Conservation (phyloP, 2,113 vertebrate species). For the Todiramphus chloris region DNA sequence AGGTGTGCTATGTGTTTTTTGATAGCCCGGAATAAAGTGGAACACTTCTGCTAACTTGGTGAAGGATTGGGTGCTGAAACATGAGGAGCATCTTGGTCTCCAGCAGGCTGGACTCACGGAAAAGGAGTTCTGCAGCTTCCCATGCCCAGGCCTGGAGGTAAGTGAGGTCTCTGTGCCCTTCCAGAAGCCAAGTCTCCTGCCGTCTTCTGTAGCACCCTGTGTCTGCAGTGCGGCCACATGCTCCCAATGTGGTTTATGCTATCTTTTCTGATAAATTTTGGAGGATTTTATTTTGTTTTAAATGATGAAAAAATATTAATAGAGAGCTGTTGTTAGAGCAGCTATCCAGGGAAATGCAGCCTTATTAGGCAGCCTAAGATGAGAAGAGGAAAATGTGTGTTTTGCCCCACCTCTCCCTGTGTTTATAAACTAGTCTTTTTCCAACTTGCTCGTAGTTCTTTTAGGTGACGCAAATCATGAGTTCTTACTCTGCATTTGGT, state of each 20-base stretch:
- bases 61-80: neutral
- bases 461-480: neutral
- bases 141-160: rapidly evolving
- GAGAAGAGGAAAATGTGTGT: neutral
- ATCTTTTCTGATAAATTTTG: neutral
- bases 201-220: neutral
- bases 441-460: neutral
- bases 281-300: neutral
- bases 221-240: neutral
- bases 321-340: neutral
- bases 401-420: neutral
- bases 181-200: too few species aligned
- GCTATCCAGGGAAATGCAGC: neutral
- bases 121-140: neutral
- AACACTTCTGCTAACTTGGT: neutral
- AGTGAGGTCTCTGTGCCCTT: too few species aligned
- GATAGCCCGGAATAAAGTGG: neutral
- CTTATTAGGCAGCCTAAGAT: neutral
- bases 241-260: neutral
- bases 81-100: neutral
- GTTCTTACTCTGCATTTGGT: neutral
- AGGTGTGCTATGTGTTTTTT: neutral
- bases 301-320: neutral
- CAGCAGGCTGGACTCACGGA: neutral
- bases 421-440: neutral